Percentiles rank a stretch among this genome's conserved stretches.
phyloP scores from a whole-genome alignment of 35 echinoderm and acorn worm species.

The Apostichopus parvimensis region DNA sequence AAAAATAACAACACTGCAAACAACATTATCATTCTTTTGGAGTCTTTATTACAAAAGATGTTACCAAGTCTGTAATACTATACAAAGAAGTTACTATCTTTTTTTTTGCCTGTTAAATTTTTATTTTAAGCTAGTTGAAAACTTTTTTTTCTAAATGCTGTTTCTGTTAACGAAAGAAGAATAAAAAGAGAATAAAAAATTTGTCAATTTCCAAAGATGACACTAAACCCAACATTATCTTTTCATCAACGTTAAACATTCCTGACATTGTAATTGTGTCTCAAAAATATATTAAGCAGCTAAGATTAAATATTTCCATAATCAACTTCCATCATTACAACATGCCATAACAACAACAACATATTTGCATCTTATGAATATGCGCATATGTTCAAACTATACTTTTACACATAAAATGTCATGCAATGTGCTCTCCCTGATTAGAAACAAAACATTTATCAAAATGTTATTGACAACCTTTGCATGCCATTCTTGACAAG shows the following conservation, averaged over 20 bases:
- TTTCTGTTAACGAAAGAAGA: neutral
- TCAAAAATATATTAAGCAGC: no score
- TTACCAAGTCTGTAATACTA: conserved; percentile 40
- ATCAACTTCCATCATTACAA: neutral
- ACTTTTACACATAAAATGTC: neutral
- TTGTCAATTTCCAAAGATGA: neutral
- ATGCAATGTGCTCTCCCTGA: neutral
- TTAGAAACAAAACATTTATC: no score
- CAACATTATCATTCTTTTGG: conserved; percentile 11
- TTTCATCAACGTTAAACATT: neutral
- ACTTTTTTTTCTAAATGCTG: neutral
- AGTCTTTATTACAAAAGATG: conserved; percentile 50
- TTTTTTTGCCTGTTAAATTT: neutral
- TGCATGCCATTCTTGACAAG: no score
- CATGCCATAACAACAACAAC: conserved; percentile 13
- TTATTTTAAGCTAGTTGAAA: conserved; percentile 11
- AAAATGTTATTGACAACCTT: no score
- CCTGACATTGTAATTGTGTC: no score
- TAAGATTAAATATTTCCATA: neutral
- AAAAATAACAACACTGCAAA: conserved; percentile 19
- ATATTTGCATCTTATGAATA: conserved; percentile 15
- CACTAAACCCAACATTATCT: neutral
- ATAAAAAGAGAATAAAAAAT: neutral
- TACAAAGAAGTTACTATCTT: conserved; percentile 5
- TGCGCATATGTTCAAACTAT: neutral